These are phyloP conservation scores for Acronicta alni DNA, from an alignment of 2,888 invertebrate genomes.

Conservation along the genomic window DNA sequence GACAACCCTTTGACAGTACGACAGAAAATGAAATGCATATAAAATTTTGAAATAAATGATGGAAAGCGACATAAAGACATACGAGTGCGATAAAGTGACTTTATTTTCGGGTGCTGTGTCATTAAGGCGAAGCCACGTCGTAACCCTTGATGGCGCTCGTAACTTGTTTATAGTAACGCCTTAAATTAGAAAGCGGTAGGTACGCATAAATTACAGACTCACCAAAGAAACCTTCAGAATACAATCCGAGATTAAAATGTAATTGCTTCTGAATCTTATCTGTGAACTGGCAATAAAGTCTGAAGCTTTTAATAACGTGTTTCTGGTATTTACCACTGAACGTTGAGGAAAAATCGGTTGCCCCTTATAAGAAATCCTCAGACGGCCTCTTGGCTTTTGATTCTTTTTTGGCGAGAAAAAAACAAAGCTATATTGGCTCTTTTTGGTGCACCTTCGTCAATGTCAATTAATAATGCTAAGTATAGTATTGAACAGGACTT, in stretches of 20 bases:
- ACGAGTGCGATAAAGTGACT: slow-evolving; percentile 77
- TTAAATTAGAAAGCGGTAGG: slow-evolving; percentile 80
- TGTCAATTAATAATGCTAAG: slow-evolving; percentile 78
- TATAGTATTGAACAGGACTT: slow-evolving; percentile 38
- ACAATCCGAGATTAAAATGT: slow-evolving; percentile 64
- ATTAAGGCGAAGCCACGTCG: slow-evolving; percentile 79
- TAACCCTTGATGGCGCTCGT: slow-evolving; percentile 85
- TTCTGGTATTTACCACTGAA: slow-evolving; percentile 40
- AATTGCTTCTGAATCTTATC: slow-evolving; percentile 62
- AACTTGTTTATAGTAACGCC: slow-evolving; percentile 84
- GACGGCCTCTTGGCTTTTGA: slow-evolving; percentile 57
- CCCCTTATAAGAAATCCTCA: slow-evolving; percentile 46
- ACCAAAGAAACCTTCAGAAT: slow-evolving; percentile 63
- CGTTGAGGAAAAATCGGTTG: slow-evolving; percentile 44
- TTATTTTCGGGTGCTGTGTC: slow-evolving; percentile 83
- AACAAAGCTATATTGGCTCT: slow-evolving; percentile 67
- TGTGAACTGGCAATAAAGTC: slow-evolving; percentile 49
- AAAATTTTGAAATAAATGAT: slow-evolving; percentile 67
- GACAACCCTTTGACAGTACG: slow-evolving; percentile 16
- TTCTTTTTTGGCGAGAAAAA: slow-evolving; percentile 59
- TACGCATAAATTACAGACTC: slow-evolving; percentile 69
- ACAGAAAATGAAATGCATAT: slow-evolving; percentile 48
- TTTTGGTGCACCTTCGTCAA: slow-evolving; percentile 77
- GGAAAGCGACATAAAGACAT: slow-evolving; percentile 69
- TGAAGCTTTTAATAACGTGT: slow-evolving; percentile 51